phyloP scores from a whole-genome alignment of 2,888 invertebrate species.

The Exephanes ischioxanthus region DNA sequence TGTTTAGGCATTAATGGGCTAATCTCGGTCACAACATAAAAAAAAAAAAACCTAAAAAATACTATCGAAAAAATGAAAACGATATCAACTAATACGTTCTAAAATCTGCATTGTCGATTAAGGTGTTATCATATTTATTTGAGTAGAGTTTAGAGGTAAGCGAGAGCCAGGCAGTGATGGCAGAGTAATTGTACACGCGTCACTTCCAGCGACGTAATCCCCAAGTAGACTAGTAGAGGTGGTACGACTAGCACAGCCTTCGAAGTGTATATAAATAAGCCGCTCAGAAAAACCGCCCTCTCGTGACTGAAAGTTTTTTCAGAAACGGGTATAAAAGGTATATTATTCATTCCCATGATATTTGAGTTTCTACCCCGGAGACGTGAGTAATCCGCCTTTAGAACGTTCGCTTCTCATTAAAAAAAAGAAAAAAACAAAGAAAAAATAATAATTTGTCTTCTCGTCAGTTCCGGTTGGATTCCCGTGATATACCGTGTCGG shows the following conservation, averaged over 20 bases:
- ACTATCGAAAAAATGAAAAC: too few species aligned
- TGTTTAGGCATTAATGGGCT: too few species aligned
- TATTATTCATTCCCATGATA: conserved; percentile 39
- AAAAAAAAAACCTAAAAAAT: too few species aligned
- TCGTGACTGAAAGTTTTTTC: conserved; percentile 1
- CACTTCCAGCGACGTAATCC: conserved; percentile 25
- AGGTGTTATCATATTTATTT: neutral
- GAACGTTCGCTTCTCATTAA: conserved; percentile 6
- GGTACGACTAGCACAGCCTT: neutral
- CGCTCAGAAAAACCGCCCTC: conserved; percentile 28
- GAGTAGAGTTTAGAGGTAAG: neutral
- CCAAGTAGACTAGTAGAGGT: neutral
- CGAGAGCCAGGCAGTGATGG: neutral
- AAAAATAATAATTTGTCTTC: conserved; percentile 35
- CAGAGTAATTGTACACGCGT: conserved; percentile 28
- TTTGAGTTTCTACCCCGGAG: conserved; percentile 29
- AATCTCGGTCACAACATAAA: too few species aligned
- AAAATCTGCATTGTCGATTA: too few species aligned
- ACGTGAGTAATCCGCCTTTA: conserved; percentile 5
- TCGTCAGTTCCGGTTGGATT: conserved; percentile 22
- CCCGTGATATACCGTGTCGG: neutral
- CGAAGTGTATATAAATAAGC: conserved; percentile 34
- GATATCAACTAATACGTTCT: too few species aligned
- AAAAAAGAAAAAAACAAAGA: neutral
- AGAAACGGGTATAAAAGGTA: conserved; percentile 17